These are phyloP conservation scores for Myxocyprinus asiaticus DNA, from an alignment of 2,113 vertebrate genomes.

Conservation along the genomic window DNA sequence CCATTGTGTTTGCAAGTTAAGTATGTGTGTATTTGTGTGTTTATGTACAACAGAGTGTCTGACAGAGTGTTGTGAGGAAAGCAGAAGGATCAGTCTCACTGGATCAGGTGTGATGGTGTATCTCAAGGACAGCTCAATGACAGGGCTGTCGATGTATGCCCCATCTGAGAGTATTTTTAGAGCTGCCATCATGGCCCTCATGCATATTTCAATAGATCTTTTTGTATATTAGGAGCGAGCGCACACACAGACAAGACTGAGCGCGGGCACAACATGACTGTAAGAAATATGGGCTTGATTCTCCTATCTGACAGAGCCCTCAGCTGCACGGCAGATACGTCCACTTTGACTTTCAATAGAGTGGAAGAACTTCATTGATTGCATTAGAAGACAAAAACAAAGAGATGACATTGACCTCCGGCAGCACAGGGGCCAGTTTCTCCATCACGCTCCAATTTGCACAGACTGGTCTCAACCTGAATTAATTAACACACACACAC, in stretches of 20 bases:
- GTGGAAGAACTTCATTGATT: slow-evolving; percentile 78
- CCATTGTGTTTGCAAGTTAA: too few species aligned
- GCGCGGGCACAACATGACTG: slow-evolving; percentile 77
- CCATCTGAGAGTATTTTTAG: slow-evolving; percentile 85
- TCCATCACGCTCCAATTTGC: slow-evolving; percentile 45
- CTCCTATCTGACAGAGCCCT: slow-evolving; percentile 79
- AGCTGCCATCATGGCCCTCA: slow-evolving; percentile 78
- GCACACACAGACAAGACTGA: slow-evolving; percentile 71
- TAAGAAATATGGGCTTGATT: slow-evolving; percentile 82
- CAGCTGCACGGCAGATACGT: slow-evolving; percentile 69
- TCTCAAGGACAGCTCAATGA: slow-evolving; percentile 86
- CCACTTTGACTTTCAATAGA: slow-evolving; percentile 78
- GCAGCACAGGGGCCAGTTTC: slow-evolving; percentile 54
- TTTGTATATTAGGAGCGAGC: slow-evolving; percentile 78
- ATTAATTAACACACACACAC: slow-evolving; percentile 35
- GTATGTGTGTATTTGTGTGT: neutral
- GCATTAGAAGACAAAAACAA: slow-evolving; percentile 74
- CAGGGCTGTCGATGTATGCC: slow-evolving; percentile 84
- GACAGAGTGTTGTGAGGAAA: slow-evolving; percentile 4
- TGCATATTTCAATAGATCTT: slow-evolving; percentile 85
- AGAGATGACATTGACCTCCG: slow-evolving; percentile 73
- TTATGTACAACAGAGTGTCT: slow-evolving; percentile 20
- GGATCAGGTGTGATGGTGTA: slow-evolving; percentile 72
- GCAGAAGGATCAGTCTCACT: slow-evolving; percentile 51
- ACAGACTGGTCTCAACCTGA: slow-evolving; percentile 28